Conservation (phyloP, 2,113 vertebrate genomes). For the Pelusios castaneus region DNA sequence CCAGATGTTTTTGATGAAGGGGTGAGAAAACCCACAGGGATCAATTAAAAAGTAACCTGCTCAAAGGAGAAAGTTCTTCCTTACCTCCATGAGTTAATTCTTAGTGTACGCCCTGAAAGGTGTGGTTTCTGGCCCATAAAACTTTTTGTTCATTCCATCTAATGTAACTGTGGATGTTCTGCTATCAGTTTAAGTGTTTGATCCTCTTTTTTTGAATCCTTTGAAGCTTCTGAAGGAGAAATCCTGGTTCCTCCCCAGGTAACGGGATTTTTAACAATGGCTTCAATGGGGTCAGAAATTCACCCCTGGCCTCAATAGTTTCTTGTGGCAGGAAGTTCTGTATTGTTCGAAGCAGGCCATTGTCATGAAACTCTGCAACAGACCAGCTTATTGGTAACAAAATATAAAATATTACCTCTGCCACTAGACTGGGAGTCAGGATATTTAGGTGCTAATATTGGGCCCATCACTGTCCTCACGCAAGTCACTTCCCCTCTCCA, state of each 20-base stretch:
- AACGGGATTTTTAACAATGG: neutral
- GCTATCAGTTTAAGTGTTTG: neutral
- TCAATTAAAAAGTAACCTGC: neutral
- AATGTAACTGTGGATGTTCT: no score
- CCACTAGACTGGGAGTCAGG: neutral
- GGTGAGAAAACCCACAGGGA: neutral
- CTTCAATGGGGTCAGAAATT: no score
- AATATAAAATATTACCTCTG: accelerated
- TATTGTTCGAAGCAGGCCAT: accelerated
- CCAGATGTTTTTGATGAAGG: neutral
- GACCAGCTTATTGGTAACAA: neutral
- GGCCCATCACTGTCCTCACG: neutral
- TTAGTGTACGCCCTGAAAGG: neutral
- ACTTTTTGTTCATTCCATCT: neutral
- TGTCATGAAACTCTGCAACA: accelerated
- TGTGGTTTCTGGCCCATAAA: neutral
- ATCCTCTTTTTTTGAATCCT: neutral
- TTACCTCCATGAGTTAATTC: neutral
- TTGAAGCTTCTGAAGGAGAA: neutral
- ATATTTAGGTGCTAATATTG: neutral
- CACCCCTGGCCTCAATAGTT: neutral
- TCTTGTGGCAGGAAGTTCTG: neutral
- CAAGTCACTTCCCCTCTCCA: neutral
- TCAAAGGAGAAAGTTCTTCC: neutral
- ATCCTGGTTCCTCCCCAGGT: neutral